A percentile compares a stretch with the other conserved stretches of the same genome.
phyloP scores from a whole-genome alignment of 2,113 vertebrate genomes.

The Cynoglossus semilaevis region DNA sequence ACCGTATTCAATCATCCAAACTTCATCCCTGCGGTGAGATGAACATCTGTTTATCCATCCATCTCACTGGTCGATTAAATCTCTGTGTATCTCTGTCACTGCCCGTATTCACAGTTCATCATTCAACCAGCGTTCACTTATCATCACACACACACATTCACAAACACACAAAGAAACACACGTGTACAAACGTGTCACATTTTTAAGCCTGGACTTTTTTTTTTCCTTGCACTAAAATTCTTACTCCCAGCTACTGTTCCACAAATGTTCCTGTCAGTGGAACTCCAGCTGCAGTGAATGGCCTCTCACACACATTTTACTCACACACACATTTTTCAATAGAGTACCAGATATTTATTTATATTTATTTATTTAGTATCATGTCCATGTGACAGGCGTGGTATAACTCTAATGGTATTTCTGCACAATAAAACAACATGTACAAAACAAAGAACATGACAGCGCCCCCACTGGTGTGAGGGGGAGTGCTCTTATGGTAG shows the following conservation, averaged over 20 bases:
- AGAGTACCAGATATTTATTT: background rate
- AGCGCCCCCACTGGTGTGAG: too few relatives aligned
- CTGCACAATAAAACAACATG: too few relatives aligned
- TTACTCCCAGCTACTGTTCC: background rate
- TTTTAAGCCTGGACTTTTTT: background rate
- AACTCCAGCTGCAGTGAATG: background rate
- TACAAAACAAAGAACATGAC: too few relatives aligned
- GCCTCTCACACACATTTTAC: too few relatives aligned
- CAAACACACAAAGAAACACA: background rate
- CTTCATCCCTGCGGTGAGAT: slow-evolving; percentile 21
- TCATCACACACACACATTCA: background rate
- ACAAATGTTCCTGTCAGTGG: background rate
- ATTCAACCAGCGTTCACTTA: slow-evolving; percentile 28
- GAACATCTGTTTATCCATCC: slow-evolving; percentile 54
- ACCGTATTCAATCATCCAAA: slow-evolving; percentile 8
- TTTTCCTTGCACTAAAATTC: background rate
- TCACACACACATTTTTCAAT: background rate
- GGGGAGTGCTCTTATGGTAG: too few relatives aligned
- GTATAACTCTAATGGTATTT: too few relatives aligned
- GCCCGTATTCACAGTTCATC: slow-evolving; percentile 35
- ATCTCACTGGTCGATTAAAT: slow-evolving; percentile 42
- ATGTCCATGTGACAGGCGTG: too few relatives aligned
- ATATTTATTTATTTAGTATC: too few relatives aligned
- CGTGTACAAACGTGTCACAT: too few relatives aligned
- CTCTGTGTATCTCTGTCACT: slow-evolving; percentile 23